These are phyloP conservation scores for Proisotoma minuta DNA, from an alignment of 2,888 invertebrate species.

Conservation along the genomic window DNA sequence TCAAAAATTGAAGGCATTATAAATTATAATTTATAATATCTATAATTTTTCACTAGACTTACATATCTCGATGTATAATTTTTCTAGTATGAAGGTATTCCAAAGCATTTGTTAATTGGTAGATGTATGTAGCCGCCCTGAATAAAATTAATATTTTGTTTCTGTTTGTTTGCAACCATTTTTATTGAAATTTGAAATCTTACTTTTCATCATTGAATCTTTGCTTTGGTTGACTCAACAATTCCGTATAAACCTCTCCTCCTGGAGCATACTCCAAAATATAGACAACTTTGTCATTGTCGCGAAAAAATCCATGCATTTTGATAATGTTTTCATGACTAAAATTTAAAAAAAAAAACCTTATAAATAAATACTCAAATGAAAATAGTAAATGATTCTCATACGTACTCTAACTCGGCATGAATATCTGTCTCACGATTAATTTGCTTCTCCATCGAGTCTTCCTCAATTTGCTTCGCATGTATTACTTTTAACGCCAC, in stretches of 20 bases:
- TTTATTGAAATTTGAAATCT: too few relatives aligned
- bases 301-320: conserved; percentile 93
- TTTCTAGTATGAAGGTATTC: conserved; percentile 83
- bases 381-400: too few relatives aligned
- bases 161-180: too few relatives aligned
- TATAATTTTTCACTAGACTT: too few relatives aligned
- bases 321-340: conserved; percentile 91
- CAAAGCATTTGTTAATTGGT: conserved; percentile 80
- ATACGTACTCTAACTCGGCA: conserved; percentile 62
- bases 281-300: conserved; percentile 77
- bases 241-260: conserved; percentile 66
- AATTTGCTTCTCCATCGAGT: conserved; percentile 88
- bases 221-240: conserved; percentile 64
- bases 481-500: conserved; percentile 84
- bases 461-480: conserved; percentile 80
- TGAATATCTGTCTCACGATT: conserved; percentile 96
- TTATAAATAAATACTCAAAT: background rate
- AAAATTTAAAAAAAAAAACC: conserved; percentile 42
- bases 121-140: conserved; percentile 71
- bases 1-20: too few relatives aligned
- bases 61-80: conserved; percentile 88
- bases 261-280: conserved; percentile 91
- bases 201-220: conserved; percentile 71
- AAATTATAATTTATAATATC: too few relatives aligned
- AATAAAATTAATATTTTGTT: too few relatives aligned